Base-by-base conservation (phyloP, 2,113 vertebrate species). In the Ascaphus truei region DNA sequence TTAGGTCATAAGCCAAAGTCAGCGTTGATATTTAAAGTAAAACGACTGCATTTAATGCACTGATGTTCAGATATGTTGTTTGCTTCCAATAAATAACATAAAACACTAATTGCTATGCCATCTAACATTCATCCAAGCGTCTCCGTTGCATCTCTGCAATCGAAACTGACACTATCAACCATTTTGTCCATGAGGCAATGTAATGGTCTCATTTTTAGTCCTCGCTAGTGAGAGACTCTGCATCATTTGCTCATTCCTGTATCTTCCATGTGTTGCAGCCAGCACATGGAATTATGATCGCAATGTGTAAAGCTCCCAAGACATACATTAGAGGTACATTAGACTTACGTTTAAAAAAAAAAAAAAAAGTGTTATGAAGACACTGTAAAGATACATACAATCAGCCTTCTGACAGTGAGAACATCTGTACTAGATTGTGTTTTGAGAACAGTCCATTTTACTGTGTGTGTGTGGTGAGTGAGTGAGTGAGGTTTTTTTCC, bases 1-100 rank as follows among this genome's bases (percentile, higher is more conserved):
- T 55, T 45, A 20, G 64, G 64, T 67, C 64, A 67, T 31, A 67
- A 67, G 47, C 16, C 22, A 47, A 67, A 45, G 37, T 33, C 25
- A 25, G 29, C 25, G 12, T 25, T 37, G 25, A 31, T 47, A 4
- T 47, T 7, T 43, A 57, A 45, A 12, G n/a, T 5, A 57, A 45
- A 18, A 33, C 47, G 52, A 18, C 27, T 67, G 18, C 7, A n/a
- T 30, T 18, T 45, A 16, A 67, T 56, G 45, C 10, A 30, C 41
- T 47, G 20, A 18, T 41, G 33, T 18, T 22, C 31, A 37, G 27
- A 37, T 31, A 48, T 7, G 22, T 25, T 37, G 27, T 53, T 55
- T 29, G 63, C 20, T 57, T 41, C 26, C 34, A 8, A 7, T 18
- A 57, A 31, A 57, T 34, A 25, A 7, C 11, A 67, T 31, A 33